These are phyloP conservation scores for Nudaria mundana DNA, from an alignment of 2,888 invertebrate genomes.

Conservation along the genomic window DNA sequence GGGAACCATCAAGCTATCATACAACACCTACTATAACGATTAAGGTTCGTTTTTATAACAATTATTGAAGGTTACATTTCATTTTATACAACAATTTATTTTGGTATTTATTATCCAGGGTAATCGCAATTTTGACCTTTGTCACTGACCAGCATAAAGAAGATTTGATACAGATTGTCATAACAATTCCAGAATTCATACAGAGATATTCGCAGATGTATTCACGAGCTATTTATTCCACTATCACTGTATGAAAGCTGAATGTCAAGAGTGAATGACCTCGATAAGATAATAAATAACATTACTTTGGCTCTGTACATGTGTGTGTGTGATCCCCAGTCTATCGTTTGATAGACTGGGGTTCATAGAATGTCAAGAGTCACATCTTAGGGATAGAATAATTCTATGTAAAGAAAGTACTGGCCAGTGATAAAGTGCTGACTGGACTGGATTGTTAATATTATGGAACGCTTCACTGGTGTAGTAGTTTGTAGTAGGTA, in stretches of 20 bases:
- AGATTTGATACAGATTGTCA: not conserved
- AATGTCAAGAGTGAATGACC: constrained; percentile 76
- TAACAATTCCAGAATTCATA: constrained; percentile 4
- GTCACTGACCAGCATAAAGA: not conserved
- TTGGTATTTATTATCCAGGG: not conserved
- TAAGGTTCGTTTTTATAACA: no score
- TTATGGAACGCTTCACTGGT: no score
- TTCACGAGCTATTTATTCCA: constrained; percentile 22
- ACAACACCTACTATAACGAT: no score
- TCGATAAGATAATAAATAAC: constrained; percentile 65
- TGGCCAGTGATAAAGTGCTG: no score
- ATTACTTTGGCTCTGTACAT: constrained; percentile 37
- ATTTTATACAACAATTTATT: constrained; percentile 5
- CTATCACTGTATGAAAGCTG: constrained; percentile 52
- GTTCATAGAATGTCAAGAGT: constrained; percentile 2
- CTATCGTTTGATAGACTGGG: constrained; percentile 31
- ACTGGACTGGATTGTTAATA: no score
- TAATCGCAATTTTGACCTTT: not conserved
- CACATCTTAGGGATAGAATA: constrained; percentile 2
- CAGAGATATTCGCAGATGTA: constrained; percentile 4
- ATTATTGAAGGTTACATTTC: no score
- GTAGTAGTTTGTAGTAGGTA: no score
- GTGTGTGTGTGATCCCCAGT: constrained; percentile 48
- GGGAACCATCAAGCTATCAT: no score
- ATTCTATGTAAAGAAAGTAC: no score